These are phyloP conservation scores for Burhinus oedicnemus DNA, from an alignment of 2,113 vertebrate species.

Conservation along the genomic window DNA sequence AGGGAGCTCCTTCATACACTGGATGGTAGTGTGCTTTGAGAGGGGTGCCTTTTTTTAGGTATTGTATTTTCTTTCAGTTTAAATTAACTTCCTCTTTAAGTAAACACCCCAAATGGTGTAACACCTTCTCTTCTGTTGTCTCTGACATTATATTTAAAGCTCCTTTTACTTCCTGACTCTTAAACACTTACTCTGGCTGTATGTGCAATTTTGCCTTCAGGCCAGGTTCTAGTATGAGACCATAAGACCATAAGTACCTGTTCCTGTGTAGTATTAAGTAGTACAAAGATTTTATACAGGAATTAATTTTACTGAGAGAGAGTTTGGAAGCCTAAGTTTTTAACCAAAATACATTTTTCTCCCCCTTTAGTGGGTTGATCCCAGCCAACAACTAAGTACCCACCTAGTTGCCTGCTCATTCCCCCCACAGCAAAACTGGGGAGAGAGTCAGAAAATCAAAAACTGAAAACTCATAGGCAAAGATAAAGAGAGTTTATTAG, in stretches of 20 bases:
- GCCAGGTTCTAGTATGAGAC: background rate
- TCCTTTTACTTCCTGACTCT: background rate
- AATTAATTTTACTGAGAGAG: background rate
- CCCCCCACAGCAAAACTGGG: background rate
- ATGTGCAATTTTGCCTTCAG: background rate
- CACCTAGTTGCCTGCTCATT: background rate
- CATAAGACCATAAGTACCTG: background rate
- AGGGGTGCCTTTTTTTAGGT: background rate
- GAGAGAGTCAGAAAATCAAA: background rate
- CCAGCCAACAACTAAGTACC: background rate
- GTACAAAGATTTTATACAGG: background rate
- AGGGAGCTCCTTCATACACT: background rate
- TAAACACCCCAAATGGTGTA: background rate
- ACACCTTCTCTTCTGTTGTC: background rate
- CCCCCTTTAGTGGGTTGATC: rapidly evolving
- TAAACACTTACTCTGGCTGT: background rate
- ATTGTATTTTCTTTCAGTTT: background rate
- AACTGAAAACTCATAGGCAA: background rate
- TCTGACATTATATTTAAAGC: background rate
- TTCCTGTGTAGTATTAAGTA: background rate
- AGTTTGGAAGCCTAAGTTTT: background rate
- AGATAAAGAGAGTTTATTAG: background rate
- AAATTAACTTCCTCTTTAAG: background rate
- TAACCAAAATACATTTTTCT: background rate
- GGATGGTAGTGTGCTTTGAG: background rate